These are phyloP conservation scores for Glossosoma conforme DNA, from an alignment of 1,140 invertebrate species.

Conservation along the genomic window DNA sequence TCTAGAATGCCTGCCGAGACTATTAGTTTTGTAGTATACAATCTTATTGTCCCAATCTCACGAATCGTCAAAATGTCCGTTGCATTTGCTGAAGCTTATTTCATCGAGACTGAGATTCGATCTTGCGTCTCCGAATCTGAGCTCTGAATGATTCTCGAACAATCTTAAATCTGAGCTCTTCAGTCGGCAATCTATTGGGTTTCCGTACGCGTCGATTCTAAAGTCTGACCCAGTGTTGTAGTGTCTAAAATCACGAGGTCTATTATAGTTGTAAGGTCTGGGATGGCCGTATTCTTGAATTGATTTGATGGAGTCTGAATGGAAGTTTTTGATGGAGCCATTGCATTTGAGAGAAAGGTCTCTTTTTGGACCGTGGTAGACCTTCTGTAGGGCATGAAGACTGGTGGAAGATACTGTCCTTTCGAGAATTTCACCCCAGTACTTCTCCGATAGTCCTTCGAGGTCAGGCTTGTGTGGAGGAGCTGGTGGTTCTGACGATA, in stretches of 20 bases:
- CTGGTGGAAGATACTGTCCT: constrained; percentile 64
- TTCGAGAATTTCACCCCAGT: constrained; percentile 71
- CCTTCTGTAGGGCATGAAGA: constrained; percentile 59
- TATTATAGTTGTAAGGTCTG: constrained; percentile 43
- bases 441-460: constrained; percentile 68
- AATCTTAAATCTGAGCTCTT: constrained; percentile 47
- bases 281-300: constrained; percentile 36
- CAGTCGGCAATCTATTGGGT: constrained; percentile 38
- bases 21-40: constrained; percentile 49
- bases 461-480: constrained; percentile 54
- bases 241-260: constrained; percentile 41
- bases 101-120: constrained; percentile 49
- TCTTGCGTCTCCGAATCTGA: constrained; percentile 43
- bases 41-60: constrained; percentile 50
- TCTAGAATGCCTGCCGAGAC: constrained; percentile 43
- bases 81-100: constrained; percentile 47
- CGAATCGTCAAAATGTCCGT: constrained; percentile 47
- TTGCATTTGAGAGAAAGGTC: constrained; percentile 40
- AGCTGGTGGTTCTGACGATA: constrained; percentile 42
- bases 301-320: constrained; percentile 29
- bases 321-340: constrained; percentile 46
- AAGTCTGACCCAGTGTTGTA: constrained; percentile 43
- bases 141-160: constrained; percentile 40
- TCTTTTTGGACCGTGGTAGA: constrained; percentile 40
- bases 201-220: constrained; percentile 46